Percentiles rank a stretch among this genome's conserved stretches.
phyloP scores from a whole-genome alignment of 2,113 vertebrate species.

The Prionailurus viverrinus region DNA sequence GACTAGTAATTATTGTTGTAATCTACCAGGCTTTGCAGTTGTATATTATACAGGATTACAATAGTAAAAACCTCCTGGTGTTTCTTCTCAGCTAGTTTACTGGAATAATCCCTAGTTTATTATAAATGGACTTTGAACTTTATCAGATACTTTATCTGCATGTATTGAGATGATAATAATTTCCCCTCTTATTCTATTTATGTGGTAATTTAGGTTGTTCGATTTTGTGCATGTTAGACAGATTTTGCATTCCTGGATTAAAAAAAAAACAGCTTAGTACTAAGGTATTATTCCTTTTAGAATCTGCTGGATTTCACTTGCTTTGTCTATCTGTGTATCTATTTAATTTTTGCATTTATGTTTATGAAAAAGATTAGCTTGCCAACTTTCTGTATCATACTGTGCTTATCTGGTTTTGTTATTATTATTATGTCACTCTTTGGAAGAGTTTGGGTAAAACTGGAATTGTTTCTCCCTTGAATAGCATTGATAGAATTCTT shows the following conservation, averaged over 20 bases:
- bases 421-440: background rate
- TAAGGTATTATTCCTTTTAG: background rate
- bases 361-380: background rate
- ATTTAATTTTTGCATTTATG: background rate
- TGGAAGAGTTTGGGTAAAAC: background rate
- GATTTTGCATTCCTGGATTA: background rate
- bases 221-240: background rate
- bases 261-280: background rate
- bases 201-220: background rate
- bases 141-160: background rate
- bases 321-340: background rate
- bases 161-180: background rate
- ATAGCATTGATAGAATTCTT: background rate
- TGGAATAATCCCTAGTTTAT: background rate
- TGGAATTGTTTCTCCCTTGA: background rate
- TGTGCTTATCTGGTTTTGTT: background rate
- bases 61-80: background rate
- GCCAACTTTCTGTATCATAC: background rate
- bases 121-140: background rate
- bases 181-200: background rate
- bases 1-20: background rate
- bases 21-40: background rate
- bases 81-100: background rate
- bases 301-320: background rate
- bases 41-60: background rate